Evolutionary conservation across 2,797 vertebrate genomes (phyloP).

Genomic region (Streptopelia turtur): DNA sequence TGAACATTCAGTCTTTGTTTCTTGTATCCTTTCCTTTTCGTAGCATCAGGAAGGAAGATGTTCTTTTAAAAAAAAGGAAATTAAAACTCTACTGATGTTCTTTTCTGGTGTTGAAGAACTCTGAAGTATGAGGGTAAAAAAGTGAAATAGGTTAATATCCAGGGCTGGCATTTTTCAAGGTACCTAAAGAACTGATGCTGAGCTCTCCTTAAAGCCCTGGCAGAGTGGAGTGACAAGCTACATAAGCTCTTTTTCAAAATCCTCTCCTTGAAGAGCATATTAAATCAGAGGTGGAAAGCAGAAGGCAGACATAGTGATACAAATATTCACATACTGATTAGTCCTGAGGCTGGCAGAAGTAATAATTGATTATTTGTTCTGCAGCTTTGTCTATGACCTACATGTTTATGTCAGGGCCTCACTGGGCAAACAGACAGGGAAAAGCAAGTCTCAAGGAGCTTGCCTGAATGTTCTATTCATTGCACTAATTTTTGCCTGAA

Average conservation of each 20-base stretch:
- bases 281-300: constrained; percentile 19
- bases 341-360: background rate
- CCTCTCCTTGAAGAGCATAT: background rate
- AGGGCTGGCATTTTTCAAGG: background rate
- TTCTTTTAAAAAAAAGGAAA: background rate
- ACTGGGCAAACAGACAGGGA: background rate
- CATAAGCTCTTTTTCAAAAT: constrained; percentile 41
- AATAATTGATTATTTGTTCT: constrained; percentile 25
- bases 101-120: background rate
- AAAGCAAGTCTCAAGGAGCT: constrained; percentile 2
- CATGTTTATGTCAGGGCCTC: background rate
- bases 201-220: background rate
- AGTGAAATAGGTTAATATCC: background rate
- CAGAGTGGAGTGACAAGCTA: background rate
- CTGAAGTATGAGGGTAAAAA: background rate
- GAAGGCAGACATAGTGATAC: background rate
- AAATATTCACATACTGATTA: background rate
- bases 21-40: background rate
- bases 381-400: background rate
- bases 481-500: constrained; percentile 46
- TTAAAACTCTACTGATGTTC: background rate
- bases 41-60: background rate
- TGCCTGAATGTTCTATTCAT: constrained; percentile 52
- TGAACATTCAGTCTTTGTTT: background rate
- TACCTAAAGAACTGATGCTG: background rate